phyloP scores from a whole-genome alignment of 2,113 vertebrate genomes.

The Capreolus pygargus region DNA sequence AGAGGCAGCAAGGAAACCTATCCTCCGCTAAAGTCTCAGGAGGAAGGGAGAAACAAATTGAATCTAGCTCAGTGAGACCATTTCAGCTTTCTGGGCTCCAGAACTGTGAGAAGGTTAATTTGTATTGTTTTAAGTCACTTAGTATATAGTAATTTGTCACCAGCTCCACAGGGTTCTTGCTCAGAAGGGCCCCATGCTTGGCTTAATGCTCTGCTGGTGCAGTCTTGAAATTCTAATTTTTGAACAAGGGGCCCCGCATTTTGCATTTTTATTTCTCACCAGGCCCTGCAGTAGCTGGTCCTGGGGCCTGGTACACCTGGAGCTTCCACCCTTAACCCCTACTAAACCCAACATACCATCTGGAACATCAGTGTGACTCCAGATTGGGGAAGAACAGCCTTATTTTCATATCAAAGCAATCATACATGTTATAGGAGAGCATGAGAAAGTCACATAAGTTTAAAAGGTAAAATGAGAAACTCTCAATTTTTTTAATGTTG shows the following conservation, averaged over 20 bases:
- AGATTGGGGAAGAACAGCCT: not conserved
- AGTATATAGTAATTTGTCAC: not conserved
- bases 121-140: not conserved
- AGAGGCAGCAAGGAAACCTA: not conserved
- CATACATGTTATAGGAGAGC: not conserved
- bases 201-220: not conserved
- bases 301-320: not conserved
- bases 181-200: not conserved
- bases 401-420: not conserved
- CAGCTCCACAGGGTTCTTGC: not conserved
- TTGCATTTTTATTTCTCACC: not conserved
- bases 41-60: fast-evolving
- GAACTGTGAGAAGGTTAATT: not conserved
- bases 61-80: not conserved
- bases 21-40: not conserved
- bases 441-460: not conserved
- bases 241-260: not conserved
- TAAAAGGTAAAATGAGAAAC: not conserved
- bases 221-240: not conserved
- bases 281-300: not conserved
- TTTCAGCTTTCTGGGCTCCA: not conserved
- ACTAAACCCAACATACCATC: not conserved
- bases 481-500: not conserved
- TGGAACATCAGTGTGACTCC: not conserved
- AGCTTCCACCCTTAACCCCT: not conserved